A percentile compares a stretch with the other conserved stretches of the same genome.
phyloP scores from a whole-genome alignment of 37 sponge, comb jelly and placozoan species.

The Halichondria panicea region DNA sequence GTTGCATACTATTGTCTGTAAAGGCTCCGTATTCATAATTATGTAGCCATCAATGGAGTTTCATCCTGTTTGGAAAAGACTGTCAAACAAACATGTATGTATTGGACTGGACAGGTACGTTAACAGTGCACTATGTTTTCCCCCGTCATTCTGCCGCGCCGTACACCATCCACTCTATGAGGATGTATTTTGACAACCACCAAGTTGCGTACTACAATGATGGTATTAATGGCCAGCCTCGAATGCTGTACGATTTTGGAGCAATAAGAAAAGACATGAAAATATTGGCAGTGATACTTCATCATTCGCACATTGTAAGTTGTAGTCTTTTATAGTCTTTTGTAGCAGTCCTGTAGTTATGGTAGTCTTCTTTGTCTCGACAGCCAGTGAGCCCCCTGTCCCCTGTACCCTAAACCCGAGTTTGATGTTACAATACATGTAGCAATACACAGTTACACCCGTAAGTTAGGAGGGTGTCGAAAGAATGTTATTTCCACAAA shows the following conservation, averaged over 20 bases:
- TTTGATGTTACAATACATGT: too few species aligned
- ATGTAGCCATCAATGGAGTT: conserved; percentile 47
- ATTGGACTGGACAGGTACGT: conserved; percentile 76
- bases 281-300: conserved; percentile 31
- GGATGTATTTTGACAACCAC: conserved; percentile 62
- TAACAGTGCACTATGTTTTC: background rate
- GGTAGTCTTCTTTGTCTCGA: too few species aligned
- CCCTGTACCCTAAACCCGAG: too few species aligned
- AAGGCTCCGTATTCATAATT: too few species aligned
- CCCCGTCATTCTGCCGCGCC: background rate
- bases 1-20: too few species aligned
- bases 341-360: too few species aligned
- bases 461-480: background rate
- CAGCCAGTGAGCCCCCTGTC: background rate
- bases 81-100: conserved; percentile 43
- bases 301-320: conserved; percentile 48
- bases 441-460: background rate
- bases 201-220: conserved; percentile 46
- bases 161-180: too few species aligned
- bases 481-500: background rate
- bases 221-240: conserved; percentile 36
- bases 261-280: background rate
- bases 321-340: background rate
- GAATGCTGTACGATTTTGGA: conserved; percentile 16
- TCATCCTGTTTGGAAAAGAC: conserved; percentile 29